phyloP scores from a whole-genome alignment of 2,113 vertebrate species.

The Raja brachyura region DNA sequence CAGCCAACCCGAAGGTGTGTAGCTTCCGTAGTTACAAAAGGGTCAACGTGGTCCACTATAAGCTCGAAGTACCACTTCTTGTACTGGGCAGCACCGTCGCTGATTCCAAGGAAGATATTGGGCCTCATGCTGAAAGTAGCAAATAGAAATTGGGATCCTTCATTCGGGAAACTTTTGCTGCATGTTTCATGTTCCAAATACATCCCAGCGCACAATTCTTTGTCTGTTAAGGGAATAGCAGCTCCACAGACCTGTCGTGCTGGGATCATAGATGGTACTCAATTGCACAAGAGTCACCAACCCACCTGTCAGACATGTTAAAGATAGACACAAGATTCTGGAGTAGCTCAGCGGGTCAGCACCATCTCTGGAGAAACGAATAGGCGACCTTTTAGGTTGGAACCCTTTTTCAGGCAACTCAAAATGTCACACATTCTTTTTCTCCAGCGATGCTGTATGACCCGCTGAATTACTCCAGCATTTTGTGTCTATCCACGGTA shows the following conservation, averaged over 20 bases:
- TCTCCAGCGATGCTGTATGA: too few species aligned
- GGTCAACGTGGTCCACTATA: conserved; percentile 79
- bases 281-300: not conserved
- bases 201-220: not conserved
- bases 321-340: too few species aligned
- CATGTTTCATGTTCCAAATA: not conserved
- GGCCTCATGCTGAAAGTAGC: conserved; percentile 73
- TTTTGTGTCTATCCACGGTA: too few species aligned
- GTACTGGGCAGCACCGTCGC: conserved; percentile 89
- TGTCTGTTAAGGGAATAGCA: not conserved
- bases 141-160: not conserved
- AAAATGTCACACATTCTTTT: too few species aligned
- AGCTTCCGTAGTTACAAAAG: conserved; percentile 83
- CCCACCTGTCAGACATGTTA: not conserved
- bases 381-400: too few species aligned
- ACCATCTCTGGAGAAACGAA: too few species aligned
- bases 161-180: not conserved
- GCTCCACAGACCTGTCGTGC: not conserved
- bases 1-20: conserved; percentile 89
- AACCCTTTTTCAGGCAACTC: too few species aligned
- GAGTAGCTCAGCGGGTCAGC: too few species aligned
- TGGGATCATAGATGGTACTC: not conserved
- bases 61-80: conserved; percentile 94
- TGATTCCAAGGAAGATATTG: conserved; percentile 89
- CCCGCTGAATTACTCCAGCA: too few species aligned